These are phyloP conservation scores for Trachelus stipa DNA, from an alignment of 2,888 invertebrate species.

Conservation along the genomic window DNA sequence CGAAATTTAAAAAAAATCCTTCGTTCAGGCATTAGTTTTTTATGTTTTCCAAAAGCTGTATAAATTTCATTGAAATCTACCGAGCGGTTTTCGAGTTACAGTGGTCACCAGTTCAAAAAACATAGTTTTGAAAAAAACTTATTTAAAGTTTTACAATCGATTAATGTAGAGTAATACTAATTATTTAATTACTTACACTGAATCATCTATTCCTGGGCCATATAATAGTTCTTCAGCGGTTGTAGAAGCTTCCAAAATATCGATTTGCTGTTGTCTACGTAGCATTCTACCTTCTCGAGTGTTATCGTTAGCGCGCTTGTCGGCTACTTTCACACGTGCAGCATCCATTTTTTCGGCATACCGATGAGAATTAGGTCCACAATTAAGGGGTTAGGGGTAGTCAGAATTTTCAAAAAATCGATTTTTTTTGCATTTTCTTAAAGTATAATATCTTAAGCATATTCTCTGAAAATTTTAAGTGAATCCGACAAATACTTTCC, in stretches of 20 bases:
- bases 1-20: no score
- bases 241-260: slow-evolving; percentile 28
- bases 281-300: slow-evolving; percentile 36
- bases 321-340: slow-evolving; percentile 31
- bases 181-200: no score
- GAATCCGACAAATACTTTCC: slow-evolving; percentile 11
- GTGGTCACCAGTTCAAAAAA: no score
- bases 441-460: slow-evolving; percentile 16
- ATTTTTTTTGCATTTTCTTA: slow-evolving; percentile 20
- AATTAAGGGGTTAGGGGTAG: slow-evolving; percentile 11
- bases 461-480: slow-evolving; percentile 24
- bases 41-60: no score
- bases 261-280: slow-evolving; percentile 28
- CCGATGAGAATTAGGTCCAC: slow-evolving; percentile 31
- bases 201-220: no score
- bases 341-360: slow-evolving; percentile 30
- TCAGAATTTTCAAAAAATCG: slow-evolving; percentile 22
- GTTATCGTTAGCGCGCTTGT: slow-evolving; percentile 24
- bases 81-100: no score
- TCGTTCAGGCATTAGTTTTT: no score
- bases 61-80: no score
- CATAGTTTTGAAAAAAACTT: no score
- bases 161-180: no score
- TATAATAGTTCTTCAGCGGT: background rate
- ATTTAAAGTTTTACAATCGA: no score